Evolutionary conservation across 2,797 vertebrate species (phyloP).

Genomic region (Anas bahamensis): DNA sequence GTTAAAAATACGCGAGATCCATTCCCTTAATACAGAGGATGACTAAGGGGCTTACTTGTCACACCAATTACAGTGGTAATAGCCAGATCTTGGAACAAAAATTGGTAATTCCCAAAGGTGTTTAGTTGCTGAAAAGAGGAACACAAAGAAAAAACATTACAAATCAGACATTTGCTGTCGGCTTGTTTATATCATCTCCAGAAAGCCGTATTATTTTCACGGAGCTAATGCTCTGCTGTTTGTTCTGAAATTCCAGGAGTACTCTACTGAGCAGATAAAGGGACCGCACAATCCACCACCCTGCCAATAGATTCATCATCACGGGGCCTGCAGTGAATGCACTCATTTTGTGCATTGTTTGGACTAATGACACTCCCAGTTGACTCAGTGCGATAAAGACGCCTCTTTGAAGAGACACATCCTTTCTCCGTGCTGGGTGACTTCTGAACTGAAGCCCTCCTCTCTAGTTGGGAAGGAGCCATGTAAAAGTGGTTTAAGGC

Average conservation of each 20-base stretch:
- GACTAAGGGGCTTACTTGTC: conserved; percentile 80
- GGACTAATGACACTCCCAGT: neutral
- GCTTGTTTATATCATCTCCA: neutral
- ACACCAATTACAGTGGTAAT: conserved; percentile 82
- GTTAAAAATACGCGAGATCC: neutral
- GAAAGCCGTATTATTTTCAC: neutral
- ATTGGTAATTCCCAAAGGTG: conserved; percentile 83
- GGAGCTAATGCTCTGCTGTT: neutral
- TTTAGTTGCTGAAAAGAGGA: conserved; percentile 79
- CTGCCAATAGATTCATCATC: neutral
- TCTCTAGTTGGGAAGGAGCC: neutral
- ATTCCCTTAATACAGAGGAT: conserved; percentile 4
- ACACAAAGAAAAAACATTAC: neutral
- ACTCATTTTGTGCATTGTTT: neutral
- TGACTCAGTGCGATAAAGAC: neutral
- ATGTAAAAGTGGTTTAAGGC: conserved; percentile 3
- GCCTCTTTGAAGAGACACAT: neutral
- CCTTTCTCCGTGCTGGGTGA: neutral
- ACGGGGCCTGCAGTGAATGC: neutral
- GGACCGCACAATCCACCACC: neutral
- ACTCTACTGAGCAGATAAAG: neutral
- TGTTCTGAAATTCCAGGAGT: neutral
- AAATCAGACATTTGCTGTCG: neutral
- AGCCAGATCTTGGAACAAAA: conserved; percentile 85
- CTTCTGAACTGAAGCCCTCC: neutral